These are phyloP conservation scores for Nothoprocta perdicaria DNA, from an alignment of 2,113 vertebrate genomes.

Conservation along the genomic window DNA sequence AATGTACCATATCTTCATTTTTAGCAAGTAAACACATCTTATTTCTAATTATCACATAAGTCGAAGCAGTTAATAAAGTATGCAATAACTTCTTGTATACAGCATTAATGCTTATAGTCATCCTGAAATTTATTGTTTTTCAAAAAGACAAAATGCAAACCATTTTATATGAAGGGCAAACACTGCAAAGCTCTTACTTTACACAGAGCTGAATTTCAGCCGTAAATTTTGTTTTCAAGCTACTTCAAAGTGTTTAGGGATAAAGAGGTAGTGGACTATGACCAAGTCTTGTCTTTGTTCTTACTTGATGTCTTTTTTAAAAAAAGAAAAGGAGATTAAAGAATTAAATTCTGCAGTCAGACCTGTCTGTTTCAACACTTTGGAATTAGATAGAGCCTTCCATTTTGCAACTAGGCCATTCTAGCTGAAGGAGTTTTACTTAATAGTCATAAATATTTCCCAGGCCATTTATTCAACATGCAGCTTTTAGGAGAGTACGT, in stretches of 20 bases:
- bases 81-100: slow-evolving; percentile 54
- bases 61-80: slow-evolving; percentile 52
- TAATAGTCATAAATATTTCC: background rate
- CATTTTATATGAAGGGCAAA: background rate
- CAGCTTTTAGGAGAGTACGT: background rate
- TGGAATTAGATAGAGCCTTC: background rate
- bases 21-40: slow-evolving; percentile 28
- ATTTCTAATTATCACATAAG: slow-evolving; percentile 25
- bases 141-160: slow-evolving; percentile 26
- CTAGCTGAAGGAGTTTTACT: background rate
- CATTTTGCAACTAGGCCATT: background rate
- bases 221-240: background rate
- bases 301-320: background rate
- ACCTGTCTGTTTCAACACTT: background rate
- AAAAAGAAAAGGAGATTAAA: background rate
- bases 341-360: background rate
- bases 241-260: background rate
- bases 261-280: background rate
- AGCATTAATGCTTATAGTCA: slow-evolving; percentile 42
- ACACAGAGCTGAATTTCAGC: background rate
- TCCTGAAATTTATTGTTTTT: slow-evolving; percentile 10
- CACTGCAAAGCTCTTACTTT: slow-evolving; percentile 3
- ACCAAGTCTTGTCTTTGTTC: background rate
- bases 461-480: background rate
- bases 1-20: background rate